Evolutionary conservation across 2,888 invertebrate genomes (phyloP).

Genomic region (Nasonovia ribisnigri): DNA sequence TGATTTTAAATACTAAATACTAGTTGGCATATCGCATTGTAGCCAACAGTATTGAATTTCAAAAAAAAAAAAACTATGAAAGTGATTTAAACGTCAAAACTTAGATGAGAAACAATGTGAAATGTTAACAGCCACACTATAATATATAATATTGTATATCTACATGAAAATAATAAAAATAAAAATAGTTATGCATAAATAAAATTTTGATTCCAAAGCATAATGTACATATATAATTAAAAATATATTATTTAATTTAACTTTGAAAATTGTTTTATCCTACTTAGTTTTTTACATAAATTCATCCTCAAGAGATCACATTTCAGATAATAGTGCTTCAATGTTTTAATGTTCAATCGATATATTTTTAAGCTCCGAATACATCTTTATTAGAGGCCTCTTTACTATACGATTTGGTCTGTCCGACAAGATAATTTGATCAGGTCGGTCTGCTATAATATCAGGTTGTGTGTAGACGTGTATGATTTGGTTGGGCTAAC

Average conservation of each 20-base stretch:
- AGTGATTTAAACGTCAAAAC: constrained; percentile 24
- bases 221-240: not conserved
- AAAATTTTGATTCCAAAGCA: not conserved
- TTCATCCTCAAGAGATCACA: not conserved
- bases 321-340: not conserved
- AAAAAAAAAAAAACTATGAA: constrained; percentile 15
- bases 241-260: not conserved
- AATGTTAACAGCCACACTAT: not conserved
- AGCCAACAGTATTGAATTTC: constrained; percentile 38
- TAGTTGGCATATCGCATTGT: constrained; percentile 5
- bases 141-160: not conserved
- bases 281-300: not conserved
- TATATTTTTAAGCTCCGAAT: not conserved
- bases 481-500: too few relatives aligned
- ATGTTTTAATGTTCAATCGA: not conserved
- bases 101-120: not conserved
- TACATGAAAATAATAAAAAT: not conserved
- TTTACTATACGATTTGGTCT: too few relatives aligned
- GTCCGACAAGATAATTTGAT: too few relatives aligned
- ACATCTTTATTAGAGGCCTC: not conserved
- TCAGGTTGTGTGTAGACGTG: too few relatives aligned
- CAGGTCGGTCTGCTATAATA: too few relatives aligned
- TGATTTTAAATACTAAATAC: constrained; percentile 34
- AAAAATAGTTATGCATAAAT: not conserved
- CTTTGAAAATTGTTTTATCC: not conserved